These are phyloP conservation scores for Microtus montanus DNA, from an alignment of 2,113 vertebrate species.

Conservation along the genomic window DNA sequence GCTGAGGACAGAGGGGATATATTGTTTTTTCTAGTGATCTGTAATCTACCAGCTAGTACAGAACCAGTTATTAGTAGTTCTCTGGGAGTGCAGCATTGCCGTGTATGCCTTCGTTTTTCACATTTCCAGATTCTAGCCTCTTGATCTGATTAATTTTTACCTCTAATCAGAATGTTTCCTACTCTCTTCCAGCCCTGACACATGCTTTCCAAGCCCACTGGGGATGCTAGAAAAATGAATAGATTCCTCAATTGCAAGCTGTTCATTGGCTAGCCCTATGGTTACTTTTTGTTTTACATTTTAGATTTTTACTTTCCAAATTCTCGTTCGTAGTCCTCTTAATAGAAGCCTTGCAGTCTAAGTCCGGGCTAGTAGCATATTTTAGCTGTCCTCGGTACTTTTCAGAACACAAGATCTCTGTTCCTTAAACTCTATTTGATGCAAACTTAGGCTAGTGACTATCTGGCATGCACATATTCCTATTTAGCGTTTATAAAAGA, in stretches of 20 bases:
- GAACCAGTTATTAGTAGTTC: not conserved
- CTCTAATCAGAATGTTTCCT: conserved; percentile 7
- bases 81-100: not conserved
- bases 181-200: not conserved
- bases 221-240: not conserved
- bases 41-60: not conserved
- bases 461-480: conserved; percentile 41
- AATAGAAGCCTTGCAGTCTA: not conserved
- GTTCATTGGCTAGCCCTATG: not conserved
- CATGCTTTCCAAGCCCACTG: not conserved
- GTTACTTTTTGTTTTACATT: not conserved
- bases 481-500: conserved; percentile 49
- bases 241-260: not conserved
- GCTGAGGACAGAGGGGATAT: no score
- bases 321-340: conserved; percentile 18
- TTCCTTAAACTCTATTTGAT: conserved; percentile 13
- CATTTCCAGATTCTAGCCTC: not conserved
- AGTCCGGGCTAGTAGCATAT: not conserved
- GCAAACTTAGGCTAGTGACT: conserved; percentile 58
- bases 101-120: not conserved
- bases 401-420: conserved; percentile 36
- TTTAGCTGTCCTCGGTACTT: conserved; percentile 6
- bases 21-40: not conserved
- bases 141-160: conserved; percentile 4
- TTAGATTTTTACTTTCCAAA: not conserved